Conservation (phyloP, 2,888 invertebrate species). For the Tricholauxania praeusta region DNA sequence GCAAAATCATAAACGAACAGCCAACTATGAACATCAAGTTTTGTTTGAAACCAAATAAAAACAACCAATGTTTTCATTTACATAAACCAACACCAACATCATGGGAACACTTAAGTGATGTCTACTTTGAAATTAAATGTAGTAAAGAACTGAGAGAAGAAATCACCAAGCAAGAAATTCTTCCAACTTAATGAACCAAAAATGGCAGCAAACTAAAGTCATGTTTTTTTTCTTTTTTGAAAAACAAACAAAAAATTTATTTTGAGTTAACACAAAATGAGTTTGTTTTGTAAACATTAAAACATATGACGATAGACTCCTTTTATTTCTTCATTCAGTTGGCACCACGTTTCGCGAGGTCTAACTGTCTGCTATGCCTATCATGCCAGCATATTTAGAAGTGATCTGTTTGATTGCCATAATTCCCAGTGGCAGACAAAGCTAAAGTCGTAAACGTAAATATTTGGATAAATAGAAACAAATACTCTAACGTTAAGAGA, state of each 20-base stretch:
- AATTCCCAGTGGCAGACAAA: slow-evolving; percentile 44
- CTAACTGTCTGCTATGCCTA: slow-evolving; percentile 29
- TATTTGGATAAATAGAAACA: not conserved
- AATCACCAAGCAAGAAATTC: slow-evolving; percentile 42
- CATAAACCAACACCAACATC: not conserved
- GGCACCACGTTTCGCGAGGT: slow-evolving; percentile 24
- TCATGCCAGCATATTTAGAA: slow-evolving; percentile 38
- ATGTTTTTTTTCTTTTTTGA: slow-evolving; percentile 4
- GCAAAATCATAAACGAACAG: slow-evolving; percentile 17
- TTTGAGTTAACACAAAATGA: not conserved
- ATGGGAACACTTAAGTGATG: slow-evolving; percentile 48
- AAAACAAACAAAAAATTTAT: not conserved
- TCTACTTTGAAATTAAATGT: slow-evolving; percentile 58
- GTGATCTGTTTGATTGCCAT: slow-evolving; percentile 55
- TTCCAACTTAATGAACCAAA: slow-evolving; percentile 53
- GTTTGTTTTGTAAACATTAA: not conserved
- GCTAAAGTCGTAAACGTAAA: slow-evolving; percentile 23
- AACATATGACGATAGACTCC: not conserved
- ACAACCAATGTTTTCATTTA: not conserved
- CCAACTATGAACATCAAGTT: slow-evolving; percentile 9
- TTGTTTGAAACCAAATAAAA: not conserved
- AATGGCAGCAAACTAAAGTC: slow-evolving; percentile 45
- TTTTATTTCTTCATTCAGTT: not conserved
- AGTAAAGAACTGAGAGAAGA: slow-evolving; percentile 47
- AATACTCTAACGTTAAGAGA: not conserved